Evolutionary conservation across 2,113 vertebrate species (phyloP).

Genomic region (Gracilinanus agilis): DNA sequence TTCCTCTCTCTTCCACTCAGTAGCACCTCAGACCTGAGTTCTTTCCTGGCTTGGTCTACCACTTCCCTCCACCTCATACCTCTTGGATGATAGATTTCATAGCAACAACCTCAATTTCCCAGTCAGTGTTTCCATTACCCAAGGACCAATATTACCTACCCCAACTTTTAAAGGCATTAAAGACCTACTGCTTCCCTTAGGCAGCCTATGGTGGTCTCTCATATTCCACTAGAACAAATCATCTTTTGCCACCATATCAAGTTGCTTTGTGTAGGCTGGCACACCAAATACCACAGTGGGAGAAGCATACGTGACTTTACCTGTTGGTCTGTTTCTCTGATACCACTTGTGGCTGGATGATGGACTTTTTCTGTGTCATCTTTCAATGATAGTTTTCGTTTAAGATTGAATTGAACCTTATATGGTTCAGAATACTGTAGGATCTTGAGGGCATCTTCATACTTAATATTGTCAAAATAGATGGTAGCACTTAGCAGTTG

Average conservation of each 20-base stretch:
- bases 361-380: slow-evolving; percentile 77
- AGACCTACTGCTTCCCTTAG: neutral
- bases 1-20: neutral
- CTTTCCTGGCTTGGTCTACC: neutral
- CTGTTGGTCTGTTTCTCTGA: slow-evolving; percentile 79
- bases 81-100: neutral
- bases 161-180: neutral
- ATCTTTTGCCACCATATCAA: neutral
- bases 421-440: slow-evolving; percentile 95
- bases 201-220: neutral
- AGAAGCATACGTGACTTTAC: slow-evolving; percentile 53
- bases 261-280: neutral
- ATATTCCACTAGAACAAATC: neutral
- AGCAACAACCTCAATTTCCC: neutral
- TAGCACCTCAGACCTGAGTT: neutral
- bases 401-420: slow-evolving; percentile 93
- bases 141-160: neutral
- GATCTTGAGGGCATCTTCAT: slow-evolving; percentile 97
- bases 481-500: slow-evolving; percentile 96
- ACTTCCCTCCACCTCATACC: neutral
- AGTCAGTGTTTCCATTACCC: neutral
- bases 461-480: slow-evolving; percentile 95
- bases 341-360: slow-evolving; percentile 52
- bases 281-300: neutral
- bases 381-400: slow-evolving; percentile 84